A percentile compares a stretch with the other conserved stretches of the same genome.
Evolutionary conservation across 2,113 vertebrate species (phyloP).

Genomic region (Carettochelys insculpta): DNA sequence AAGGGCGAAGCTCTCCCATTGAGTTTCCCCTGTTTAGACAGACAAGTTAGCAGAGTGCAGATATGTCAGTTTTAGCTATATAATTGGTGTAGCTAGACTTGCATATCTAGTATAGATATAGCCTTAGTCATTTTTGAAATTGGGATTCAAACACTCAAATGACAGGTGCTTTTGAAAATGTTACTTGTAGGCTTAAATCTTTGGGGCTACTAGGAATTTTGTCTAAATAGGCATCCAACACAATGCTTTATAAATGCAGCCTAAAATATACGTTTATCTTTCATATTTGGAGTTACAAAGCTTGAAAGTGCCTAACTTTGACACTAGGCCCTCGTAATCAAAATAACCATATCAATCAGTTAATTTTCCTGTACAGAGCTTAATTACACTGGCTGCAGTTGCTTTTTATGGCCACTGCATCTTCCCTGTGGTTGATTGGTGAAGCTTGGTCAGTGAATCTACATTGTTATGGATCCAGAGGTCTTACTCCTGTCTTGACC

Average conservation of each 20-base stretch:
- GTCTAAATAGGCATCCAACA: not conserved
- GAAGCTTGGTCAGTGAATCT: not conserved
- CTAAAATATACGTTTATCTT: not conserved
- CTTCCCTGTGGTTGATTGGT: fast-evolving
- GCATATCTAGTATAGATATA: too few species aligned
- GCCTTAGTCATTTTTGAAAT: too few species aligned
- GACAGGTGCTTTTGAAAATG: not conserved
- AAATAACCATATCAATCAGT: not conserved
- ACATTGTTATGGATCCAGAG: not conserved
- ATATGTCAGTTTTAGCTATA: too few species aligned
- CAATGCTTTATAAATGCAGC: not conserved
- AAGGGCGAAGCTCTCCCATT: too few species aligned
- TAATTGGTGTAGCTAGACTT: too few species aligned
- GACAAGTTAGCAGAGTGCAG: too few species aligned
- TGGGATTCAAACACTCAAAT: not conserved
- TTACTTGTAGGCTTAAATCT: not conserved
- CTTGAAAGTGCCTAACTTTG: not conserved
- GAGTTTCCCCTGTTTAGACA: too few species aligned
- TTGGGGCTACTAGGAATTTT: not conserved
- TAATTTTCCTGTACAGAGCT: not conserved
- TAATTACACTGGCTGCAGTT: not conserved
- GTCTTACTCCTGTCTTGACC: fast-evolving
- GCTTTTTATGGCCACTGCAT: not conserved
- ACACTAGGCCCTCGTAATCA: not conserved
- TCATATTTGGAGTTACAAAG: not conserved